Base-by-base conservation (phyloP, 2,797 vertebrate species). In the Philypnodon macrostomus region DNA sequence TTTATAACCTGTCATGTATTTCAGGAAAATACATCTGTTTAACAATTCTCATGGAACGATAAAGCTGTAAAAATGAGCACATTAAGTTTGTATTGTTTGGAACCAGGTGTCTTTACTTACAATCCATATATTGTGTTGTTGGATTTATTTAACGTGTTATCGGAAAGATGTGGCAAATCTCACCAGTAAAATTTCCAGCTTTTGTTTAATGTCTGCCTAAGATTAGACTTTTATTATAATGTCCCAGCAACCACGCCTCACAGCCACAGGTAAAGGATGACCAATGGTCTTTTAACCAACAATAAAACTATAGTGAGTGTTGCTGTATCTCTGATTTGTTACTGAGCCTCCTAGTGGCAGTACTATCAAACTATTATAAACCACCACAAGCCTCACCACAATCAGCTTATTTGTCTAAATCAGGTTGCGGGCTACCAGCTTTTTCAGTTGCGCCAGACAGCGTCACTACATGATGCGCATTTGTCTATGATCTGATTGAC, bases 401-500 rank as follows among this genome's bases (percentile, higher is more conserved):
- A 29, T 27, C 39, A 12, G 4, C 14, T 11, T 42, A 30, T 44
- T 15, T 1, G 16, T n/a, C 27, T 12, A 12, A 17, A 44, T 44
- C 15, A 2, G 5, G 9, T 29, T 42, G 24, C 5, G 39, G 15
- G 29, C 17, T 15, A 7, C 38, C 38, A 40, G 38, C 29, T 47
- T 53, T 13, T 37, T 19, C 1, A 19, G 63, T 37, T 49, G 56
- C 46, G 4, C 19, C 14, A 2, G 56, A 36, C 54, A 39, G 53
- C 46, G 34, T 47, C 36, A 30, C 45, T 18, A 2, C 10, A n/a
- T 55, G 61, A 46, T 61, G 1, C 8, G 1, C 58, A 75, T 73
- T 81, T 81, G 47, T 81, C 76, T 89, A 75, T 81, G 84, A 90
- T 85, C 77, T 80, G 83, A 90, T 85, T 89, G 86, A 90, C 88